These are phyloP conservation scores for Saimiri boliviensis DNA, from an alignment of 2,113 vertebrate genomes.

Conservation along the genomic window DNA sequence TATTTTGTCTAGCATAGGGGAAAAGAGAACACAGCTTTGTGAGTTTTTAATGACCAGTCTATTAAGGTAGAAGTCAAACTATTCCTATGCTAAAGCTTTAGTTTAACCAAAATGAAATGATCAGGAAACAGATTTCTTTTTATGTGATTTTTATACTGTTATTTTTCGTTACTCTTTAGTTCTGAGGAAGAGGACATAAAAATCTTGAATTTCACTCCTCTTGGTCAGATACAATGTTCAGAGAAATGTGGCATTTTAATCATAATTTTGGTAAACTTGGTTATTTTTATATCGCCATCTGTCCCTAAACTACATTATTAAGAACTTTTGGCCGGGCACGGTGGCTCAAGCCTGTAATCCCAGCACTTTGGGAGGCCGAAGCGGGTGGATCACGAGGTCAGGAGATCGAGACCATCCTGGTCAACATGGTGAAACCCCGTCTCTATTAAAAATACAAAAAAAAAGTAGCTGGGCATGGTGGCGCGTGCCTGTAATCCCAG, in stretches of 20 bases:
- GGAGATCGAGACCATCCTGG: too few relatives aligned
- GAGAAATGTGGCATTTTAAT: constrained; percentile 38
- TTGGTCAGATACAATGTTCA: constrained; percentile 39
- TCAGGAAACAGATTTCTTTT: background rate
- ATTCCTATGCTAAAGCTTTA: background rate
- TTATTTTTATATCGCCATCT: constrained; percentile 64
- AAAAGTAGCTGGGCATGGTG: too few relatives aligned
- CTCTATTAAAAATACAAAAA: too few relatives aligned
- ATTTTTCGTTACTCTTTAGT: background rate
- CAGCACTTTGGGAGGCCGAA: too few relatives aligned
- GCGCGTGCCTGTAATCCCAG: too few relatives aligned
- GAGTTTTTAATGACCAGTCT: background rate
- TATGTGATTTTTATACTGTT: background rate
- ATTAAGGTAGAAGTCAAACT: background rate
- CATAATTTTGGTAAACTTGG: constrained; percentile 52
- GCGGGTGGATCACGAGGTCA: too few relatives aligned
- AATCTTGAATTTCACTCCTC: background rate
- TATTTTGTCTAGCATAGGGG: background rate
- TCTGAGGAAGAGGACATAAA: background rate
- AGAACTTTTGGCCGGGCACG: too few relatives aligned
- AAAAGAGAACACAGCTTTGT: background rate
- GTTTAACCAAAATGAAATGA: constrained; percentile 10
- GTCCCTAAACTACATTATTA: constrained; percentile 43
- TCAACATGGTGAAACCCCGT: too few relatives aligned
- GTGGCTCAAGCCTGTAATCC: too few relatives aligned